A percentile compares a stretch with the other conserved stretches of the same genome.
These are phyloP conservation scores for Scaptomyza polygonia DNA, from an alignment of 2,888 invertebrate species.

Conservation along the genomic window DNA sequence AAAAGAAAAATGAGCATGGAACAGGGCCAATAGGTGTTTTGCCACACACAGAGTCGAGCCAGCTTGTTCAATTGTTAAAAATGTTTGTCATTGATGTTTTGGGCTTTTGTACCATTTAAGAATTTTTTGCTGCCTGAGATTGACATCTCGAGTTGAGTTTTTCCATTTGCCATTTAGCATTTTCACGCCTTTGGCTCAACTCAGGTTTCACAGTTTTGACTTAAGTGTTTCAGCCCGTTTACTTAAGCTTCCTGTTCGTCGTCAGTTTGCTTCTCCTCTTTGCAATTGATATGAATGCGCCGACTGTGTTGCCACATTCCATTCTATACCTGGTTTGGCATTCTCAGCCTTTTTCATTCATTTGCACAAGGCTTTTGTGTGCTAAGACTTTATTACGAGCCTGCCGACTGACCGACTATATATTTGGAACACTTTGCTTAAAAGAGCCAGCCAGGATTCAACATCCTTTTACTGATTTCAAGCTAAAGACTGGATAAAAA, in stretches of 20 bases:
- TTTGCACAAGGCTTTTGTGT: constrained; percentile 48
- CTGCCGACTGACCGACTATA: constrained; percentile 10
- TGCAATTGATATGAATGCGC: constrained; percentile 55
- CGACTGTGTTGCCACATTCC: constrained; percentile 49
- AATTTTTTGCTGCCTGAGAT: constrained; percentile 36
- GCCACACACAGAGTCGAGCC: constrained; percentile 30
- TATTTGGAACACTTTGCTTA: constrained; percentile 53
- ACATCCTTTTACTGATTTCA: constrained; percentile 17
- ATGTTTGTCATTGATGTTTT: constrained; percentile 69
- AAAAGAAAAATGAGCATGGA: constrained; percentile 8
- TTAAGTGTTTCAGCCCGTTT: constrained; percentile 58
- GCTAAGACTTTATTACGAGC: constrained; percentile 36
- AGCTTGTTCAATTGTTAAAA: constrained; percentile 66
- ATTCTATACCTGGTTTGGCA: constrained; percentile 50
- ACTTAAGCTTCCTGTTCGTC: constrained; percentile 50
- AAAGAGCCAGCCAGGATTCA: constrained; percentile 43
- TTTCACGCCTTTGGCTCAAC: constrained; percentile 14
- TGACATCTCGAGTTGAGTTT: constrained; percentile 59
- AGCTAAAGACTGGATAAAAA: not conserved
- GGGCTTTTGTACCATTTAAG: constrained; percentile 58
- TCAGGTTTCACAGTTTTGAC: constrained; percentile 50
- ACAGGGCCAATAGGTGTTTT: constrained; percentile 28
- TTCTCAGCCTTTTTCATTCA: constrained; percentile 49
- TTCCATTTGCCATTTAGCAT: constrained; percentile 22
- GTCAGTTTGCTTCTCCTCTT: constrained; percentile 9